Evolutionary conservation across 2,888 invertebrate genomes (phyloP), one percentile per base, ranked within the genome.

Genomic region (Melanchra persicariae): DNA sequence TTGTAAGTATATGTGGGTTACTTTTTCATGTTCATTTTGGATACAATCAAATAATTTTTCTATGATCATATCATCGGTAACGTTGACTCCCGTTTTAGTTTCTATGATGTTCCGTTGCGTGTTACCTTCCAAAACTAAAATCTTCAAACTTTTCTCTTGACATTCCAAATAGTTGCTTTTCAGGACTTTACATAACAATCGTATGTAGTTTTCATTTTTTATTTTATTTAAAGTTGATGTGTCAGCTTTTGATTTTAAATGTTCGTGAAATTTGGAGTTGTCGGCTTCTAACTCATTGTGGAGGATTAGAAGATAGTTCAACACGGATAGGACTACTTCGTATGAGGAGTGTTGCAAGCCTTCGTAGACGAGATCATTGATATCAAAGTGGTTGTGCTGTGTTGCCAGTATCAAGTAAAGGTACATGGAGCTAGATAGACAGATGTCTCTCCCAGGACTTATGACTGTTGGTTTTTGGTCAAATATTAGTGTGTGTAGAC

Each of bases 1-100:
- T 37, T 89, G 83, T 70, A 95, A 86, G 79, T 93, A 95, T 22
- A 94, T 87, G 79, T 91, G 91, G 2, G 89, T 93, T 17, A 94
- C 65, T 68, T 88, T 93, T 55, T 94, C 94, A 55, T 91, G 92
- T 68, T 91, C 93, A 12, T 80, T 88, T 24, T 89, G 82, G 0
- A 93, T 83, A 4, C 79, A 89, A 3, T 91, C 76, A 5, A 93
- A 72, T 2, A 94, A 80, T 57, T 86, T 88, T 0, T 75, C 58
- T 7, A 93, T 70, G 0, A 93, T 74, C 15, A 79, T 61, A 30
- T 91, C 83, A 15, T 60, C 49, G 0, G 79, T 77, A 3, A 86
- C 70, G 22, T 76, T 70, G 4, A 54, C 64, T 7, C 79, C 62
- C 12, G 76, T 66, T 37, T 83, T 85, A 1, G 84, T 79, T 57